phyloP scores from a whole-genome alignment of 2,888 invertebrate species.

The Scaptomyza tumidula region DNA sequence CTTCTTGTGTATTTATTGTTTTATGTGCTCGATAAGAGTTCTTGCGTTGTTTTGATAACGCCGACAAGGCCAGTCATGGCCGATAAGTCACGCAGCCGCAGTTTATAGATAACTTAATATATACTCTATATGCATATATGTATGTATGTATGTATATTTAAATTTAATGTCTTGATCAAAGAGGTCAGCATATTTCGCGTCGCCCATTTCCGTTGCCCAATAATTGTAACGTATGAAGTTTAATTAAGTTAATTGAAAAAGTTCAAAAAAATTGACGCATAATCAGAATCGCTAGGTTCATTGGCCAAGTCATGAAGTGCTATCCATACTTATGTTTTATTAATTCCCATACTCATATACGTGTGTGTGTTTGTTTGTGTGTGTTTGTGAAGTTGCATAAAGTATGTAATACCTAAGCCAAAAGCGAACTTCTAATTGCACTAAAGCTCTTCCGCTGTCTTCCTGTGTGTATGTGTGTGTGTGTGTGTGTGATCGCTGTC shows the following conservation, averaged over 20 bases:
- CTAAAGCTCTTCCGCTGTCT: constrained; percentile 28
- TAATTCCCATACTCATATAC: constrained; percentile 30
- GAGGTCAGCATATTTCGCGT: constrained; percentile 60
- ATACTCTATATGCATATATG: constrained; percentile 1
- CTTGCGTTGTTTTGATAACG: constrained; percentile 54
- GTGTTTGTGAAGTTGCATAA: background rate
- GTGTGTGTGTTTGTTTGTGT: background rate
- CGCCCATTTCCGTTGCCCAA: constrained; percentile 67
- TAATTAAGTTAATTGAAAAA: constrained; percentile 68
- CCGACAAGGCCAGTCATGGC: constrained; percentile 59
- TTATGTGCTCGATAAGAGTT: constrained; percentile 58
- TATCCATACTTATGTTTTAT: constrained; percentile 27
- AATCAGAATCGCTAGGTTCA: constrained; percentile 55
- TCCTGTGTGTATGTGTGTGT: background rate
- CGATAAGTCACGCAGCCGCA: constrained; percentile 42
- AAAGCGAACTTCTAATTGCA: constrained; percentile 50
- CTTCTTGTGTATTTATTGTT: constrained; percentile 11
- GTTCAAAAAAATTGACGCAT: constrained; percentile 66
- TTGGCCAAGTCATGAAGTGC: constrained; percentile 48
- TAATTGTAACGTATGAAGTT: constrained; percentile 48
- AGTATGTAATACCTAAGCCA: constrained; percentile 65
- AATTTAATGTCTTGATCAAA: constrained; percentile 39
- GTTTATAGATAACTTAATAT: constrained; percentile 7
- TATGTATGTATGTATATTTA: constrained; percentile 3
- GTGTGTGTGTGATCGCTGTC: constrained; percentile 1